Evolutionary conservation across 2,888 invertebrate genomes (phyloP).

Genomic region (Oligia fasciuncula): DNA sequence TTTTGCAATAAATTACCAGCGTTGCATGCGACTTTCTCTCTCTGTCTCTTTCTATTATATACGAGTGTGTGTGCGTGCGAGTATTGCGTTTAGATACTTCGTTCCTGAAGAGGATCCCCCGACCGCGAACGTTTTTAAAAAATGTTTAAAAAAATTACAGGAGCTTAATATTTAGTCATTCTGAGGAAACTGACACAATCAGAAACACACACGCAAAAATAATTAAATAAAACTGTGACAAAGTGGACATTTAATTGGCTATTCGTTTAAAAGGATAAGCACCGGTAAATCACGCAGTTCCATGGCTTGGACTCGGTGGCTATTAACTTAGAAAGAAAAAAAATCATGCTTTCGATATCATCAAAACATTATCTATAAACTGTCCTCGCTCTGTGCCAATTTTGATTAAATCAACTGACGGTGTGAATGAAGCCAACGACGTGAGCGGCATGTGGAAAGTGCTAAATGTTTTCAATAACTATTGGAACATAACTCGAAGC

Average conservation of each 20-base stretch:
- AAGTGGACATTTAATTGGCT: neutral
- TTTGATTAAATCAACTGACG: constrained; percentile 29
- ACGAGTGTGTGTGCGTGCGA: too few relatives aligned
- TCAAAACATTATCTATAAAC: neutral
- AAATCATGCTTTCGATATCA: neutral
- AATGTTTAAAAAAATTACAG: too few relatives aligned
- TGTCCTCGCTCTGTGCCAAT: neutral
- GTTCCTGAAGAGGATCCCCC: too few relatives aligned
- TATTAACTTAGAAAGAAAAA: neutral
- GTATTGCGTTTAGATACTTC: too few relatives aligned
- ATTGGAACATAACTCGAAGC: constrained; percentile 59
- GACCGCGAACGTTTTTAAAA: too few relatives aligned
- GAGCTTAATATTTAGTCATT: neutral
- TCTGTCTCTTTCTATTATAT: too few relatives aligned
- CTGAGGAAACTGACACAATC: neutral
- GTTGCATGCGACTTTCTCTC: too few relatives aligned
- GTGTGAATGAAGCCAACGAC: constrained; percentile 69
- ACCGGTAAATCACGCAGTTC: neutral
- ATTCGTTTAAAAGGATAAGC: neutral
- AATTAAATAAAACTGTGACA: neutral
- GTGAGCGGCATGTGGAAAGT: constrained; percentile 73
- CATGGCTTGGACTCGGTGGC: neutral
- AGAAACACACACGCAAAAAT: neutral
- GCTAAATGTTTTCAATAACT: constrained; percentile 81
- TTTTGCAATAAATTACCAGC: too few relatives aligned